phyloP scores from a whole-genome alignment of 1,140 invertebrate species.

The Scaptomyza pallida region DNA sequence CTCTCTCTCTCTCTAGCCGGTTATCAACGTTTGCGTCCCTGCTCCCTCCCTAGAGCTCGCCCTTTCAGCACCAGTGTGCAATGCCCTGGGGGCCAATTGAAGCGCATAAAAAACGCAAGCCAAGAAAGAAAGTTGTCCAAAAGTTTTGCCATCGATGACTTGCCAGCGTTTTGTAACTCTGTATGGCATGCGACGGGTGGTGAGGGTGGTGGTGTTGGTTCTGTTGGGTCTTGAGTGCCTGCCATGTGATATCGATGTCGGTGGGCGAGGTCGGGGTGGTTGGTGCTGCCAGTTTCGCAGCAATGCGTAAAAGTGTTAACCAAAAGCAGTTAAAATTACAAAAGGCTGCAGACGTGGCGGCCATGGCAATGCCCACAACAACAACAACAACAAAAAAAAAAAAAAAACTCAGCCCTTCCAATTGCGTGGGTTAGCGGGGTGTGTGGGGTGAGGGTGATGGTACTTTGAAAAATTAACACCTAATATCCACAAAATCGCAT shows the following conservation, averaged over 20 bases:
- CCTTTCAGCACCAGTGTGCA: not conserved
- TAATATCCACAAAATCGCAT: slow-evolving; percentile 82
- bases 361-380: slow-evolving; percentile 75
- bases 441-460: not conserved
- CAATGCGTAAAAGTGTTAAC: slow-evolving; percentile 82
- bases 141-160: slow-evolving; percentile 79
- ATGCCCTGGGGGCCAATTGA: slow-evolving; percentile 71
- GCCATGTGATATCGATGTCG: slow-evolving; percentile 76
- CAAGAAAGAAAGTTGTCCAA: slow-evolving; percentile 68
- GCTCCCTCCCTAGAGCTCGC: not conserved
- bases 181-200: not conserved
- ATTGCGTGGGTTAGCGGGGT: not conserved
- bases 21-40: slow-evolving; percentile 17
- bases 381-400: too few species aligned
- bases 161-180: slow-evolving; percentile 8
- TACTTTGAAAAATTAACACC: slow-evolving; percentile 80
- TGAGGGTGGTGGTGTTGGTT: not conserved
- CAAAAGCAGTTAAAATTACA: slow-evolving; percentile 82
- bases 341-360: slow-evolving; percentile 61
- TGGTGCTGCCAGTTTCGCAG: slow-evolving; percentile 51
- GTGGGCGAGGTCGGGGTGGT: slow-evolving; percentile 24
- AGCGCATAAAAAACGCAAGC: slow-evolving; percentile 59
- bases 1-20: slow-evolving; percentile 57
- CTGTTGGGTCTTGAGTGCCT: slow-evolving; percentile 7
- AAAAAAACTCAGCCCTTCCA: slow-evolving; percentile 17